These are phyloP conservation scores for Patagioenas fasciata DNA, from an alignment of 2,113 vertebrate genomes.

Conservation along the genomic window DNA sequence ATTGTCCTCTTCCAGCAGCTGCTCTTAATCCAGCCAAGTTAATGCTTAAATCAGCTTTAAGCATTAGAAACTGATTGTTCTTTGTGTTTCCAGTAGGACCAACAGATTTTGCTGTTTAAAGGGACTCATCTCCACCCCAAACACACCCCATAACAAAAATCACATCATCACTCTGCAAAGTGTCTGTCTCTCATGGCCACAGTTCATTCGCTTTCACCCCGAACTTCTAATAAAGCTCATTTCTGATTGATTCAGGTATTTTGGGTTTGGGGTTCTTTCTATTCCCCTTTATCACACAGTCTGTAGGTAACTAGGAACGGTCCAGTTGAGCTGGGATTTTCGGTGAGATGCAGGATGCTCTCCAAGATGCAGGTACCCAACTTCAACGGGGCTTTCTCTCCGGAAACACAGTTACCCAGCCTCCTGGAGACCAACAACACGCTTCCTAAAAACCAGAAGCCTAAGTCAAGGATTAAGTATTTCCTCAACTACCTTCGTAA, in stretches of 20 bases:
- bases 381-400: neutral
- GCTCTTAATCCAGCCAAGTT: neutral
- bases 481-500: neutral
- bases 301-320: neutral
- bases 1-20: rapidly evolving
- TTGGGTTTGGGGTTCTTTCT: neutral
- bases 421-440: neutral
- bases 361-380: neutral
- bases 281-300: neutral
- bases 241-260: neutral
- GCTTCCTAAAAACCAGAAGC: neutral
- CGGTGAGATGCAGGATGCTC: rapidly evolving
- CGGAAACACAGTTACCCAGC: neutral
- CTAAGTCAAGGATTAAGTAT: neutral
- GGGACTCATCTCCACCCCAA: neutral
- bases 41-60: neutral
- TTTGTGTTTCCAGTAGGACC: neutral
- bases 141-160: neutral
- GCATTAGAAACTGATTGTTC: rapidly evolving
- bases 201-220: neutral
- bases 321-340: neutral
- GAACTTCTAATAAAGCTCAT: neutral
- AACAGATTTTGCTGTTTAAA: no score
- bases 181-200: rapidly evolving
- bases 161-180: rapidly evolving